These are phyloP conservation scores for Poeciliopsis turrubarensis DNA, from an alignment of 2,113 vertebrate species.

Conservation along the genomic window DNA sequence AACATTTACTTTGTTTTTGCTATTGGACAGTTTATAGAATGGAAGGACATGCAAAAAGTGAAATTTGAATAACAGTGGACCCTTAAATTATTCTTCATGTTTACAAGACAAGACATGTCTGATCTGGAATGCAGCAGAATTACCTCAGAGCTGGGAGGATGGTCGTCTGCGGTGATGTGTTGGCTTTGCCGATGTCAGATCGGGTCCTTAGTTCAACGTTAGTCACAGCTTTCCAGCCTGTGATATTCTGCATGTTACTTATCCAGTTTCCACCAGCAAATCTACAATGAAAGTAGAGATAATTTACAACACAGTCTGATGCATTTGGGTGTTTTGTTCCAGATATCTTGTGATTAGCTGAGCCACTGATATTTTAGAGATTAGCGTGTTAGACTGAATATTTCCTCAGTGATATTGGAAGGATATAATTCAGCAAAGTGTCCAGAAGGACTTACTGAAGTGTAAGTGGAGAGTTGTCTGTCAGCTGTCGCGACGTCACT, in stretches of 20 bases:
- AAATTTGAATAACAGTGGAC: no score
- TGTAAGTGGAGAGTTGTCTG: not conserved
- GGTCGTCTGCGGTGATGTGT: conserved; percentile 43
- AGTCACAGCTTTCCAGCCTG: not conserved
- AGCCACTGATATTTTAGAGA: no score
- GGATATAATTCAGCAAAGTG: not conserved
- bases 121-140: not conserved
- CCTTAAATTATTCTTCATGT: no score
- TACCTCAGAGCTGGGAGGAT: conserved; percentile 35
- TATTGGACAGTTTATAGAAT: no score
- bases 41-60: no score
- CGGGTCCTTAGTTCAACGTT: conserved; percentile 15
- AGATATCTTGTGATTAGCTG: no score
- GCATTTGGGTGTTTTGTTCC: not conserved
- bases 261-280: not conserved
- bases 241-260: not conserved
- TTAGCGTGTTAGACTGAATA: no score
- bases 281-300: not conserved
- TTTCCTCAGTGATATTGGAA: not conserved
- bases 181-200: conserved; percentile 26
- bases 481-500: not conserved
- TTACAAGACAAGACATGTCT: no score
- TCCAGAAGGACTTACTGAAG: conserved; percentile 1
- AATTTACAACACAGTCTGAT: not conserved
- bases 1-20: no score